phyloP scores from a whole-genome alignment of 1,140 invertebrate species.

The Penaeus japonicus region DNA sequence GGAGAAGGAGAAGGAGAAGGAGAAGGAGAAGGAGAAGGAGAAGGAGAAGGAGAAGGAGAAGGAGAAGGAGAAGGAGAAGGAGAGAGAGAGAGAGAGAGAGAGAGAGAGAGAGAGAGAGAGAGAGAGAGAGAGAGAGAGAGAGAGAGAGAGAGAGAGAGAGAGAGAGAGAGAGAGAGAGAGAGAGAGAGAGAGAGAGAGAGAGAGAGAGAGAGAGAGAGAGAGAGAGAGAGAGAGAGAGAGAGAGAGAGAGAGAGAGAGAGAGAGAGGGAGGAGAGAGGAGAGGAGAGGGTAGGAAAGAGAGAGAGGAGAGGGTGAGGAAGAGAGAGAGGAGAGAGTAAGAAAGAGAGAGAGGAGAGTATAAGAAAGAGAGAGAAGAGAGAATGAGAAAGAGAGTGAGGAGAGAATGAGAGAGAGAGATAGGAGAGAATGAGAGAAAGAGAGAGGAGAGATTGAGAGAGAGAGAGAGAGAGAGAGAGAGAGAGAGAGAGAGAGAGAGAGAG shows the following conservation, averaged over 20 bases:
- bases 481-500: too few relatives aligned
- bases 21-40: too few relatives aligned
- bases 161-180: background rate
- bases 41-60: too few relatives aligned
- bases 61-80: too few relatives aligned
- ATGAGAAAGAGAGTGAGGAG: conserved; percentile 7
- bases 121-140: background rate
- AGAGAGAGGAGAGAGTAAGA: background rate
- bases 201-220: background rate
- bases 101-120: background rate
- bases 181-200: background rate
- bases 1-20: background rate
- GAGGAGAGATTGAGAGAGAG: too few relatives aligned
- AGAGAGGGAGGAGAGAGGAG: too few relatives aligned
- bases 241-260: background rate
- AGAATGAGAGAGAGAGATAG: background rate
- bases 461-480: too few relatives aligned
- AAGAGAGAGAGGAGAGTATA: background rate
- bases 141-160: background rate
- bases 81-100: too few relatives aligned
- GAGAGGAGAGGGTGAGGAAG: background rate
- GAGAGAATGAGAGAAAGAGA: too few relatives aligned
- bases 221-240: background rate
- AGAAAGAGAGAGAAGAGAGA: background rate
- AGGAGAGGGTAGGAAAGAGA: background rate